Base-by-base conservation (phyloP, 2,113 vertebrate genomes). In the Pterophyllum scalare region DNA sequence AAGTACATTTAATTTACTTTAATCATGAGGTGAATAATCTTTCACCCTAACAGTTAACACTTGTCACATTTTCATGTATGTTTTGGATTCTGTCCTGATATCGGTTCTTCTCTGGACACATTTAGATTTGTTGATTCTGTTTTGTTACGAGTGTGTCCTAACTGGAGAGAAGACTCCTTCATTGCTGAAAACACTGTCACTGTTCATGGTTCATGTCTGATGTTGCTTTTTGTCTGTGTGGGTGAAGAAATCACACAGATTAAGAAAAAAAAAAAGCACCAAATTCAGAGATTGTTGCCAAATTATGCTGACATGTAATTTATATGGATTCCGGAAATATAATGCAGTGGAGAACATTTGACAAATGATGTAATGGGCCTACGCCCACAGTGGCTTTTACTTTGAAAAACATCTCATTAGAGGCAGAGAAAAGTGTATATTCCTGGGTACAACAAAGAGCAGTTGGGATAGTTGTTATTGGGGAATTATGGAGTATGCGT, bases 331-430 rank as follows among this genome's bases (percentile, higher is more conserved):
- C 59, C 28, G 24, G 61, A 77, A 14, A 22, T 67, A 79, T 86
- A 65, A 62, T 82, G 46, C 40, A 77, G 57, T 82, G 56, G 52
- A 75, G 52, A 84, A 85, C 65, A 79, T 77, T 62, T 82, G 72
- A 86, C 82, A 88, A 87, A 82, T 82, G 54, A 88, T 84, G 82
- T 57, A 77, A 87, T 76, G 70, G 79, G 80, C 70, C 59, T 26
- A 88, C 38, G 54, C 80, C 88, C 79, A 84, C 74, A 59, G 59
- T 82, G 78, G 80, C 87, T 92, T 92, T 91, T 85, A 91, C 86
- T 90, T 90, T 89, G 82, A 91, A 91, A 91, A 93, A 84, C 75
- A 83, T 77, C 87, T 94, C 87, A 93, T 95, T 94, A 94, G 75
- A 74, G 58, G 75, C 58, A 87, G 75, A 75, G 62, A 77, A 88